Base-by-base conservation (phyloP, 1,140 invertebrate genomes). In the Hirudo medicinalis region DNA sequence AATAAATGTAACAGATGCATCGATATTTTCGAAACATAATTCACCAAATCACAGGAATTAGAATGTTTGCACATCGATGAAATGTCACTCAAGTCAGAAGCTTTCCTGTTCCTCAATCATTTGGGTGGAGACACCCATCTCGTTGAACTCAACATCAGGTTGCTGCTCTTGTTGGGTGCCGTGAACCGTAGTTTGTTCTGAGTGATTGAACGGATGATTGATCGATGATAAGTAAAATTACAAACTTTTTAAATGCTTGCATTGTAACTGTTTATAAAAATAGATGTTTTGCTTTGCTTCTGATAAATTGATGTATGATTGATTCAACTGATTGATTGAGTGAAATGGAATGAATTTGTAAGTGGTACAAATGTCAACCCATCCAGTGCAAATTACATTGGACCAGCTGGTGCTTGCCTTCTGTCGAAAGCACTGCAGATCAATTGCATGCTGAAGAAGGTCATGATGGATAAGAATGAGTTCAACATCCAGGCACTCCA, bases 401-500 rank as follows among this genome's bases (percentile, higher is more conserved):
- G 57, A 25, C 57, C 57, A 19, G 29, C 57, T 13, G 57, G 57
- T 22, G 57, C 22, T 63, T 32, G 57, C 17, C 29, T 63, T 6
- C 29, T 63, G 6, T 63, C 57, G 19, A 63, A 63, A 32, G 29
- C 57, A 1, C 57, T 63, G 8, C 57, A 63, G 29, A 32, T 63
- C 1, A 63, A 63, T 20, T 25, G 29, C 57, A 25, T 22, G 22
- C 13, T 63, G 57, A 22, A 63, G 57, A 63, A 22, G 22, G 11
- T 63, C 20, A 19, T 63, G 13, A 22, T 63, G 22, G 57, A 63
- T 20, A 63, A 63, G 15, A 63, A 63, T 63, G 57, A 63, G 22
- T 32, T 63, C 6, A 63, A 63, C 57, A 63, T 63, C 29, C 29
- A 22, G 11, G 57, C 57, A 63, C 57, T 63, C 57, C 57, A 63